Base-by-base conservation (phyloP, 2,888 invertebrate genomes). In the Dolomedes plantarius region DNA sequence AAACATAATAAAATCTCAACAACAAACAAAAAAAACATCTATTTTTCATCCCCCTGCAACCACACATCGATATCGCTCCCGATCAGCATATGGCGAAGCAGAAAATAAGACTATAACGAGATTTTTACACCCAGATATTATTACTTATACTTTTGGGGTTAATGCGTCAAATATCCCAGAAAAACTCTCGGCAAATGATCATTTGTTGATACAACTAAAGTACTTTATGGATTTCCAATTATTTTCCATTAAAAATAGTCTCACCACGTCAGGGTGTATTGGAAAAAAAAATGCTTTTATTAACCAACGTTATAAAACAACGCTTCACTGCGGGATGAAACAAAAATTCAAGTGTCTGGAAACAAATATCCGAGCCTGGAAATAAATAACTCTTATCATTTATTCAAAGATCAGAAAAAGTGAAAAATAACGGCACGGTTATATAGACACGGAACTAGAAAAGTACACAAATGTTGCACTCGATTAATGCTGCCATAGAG, bases 401-500 rank as follows among this genome's bases (percentile, higher is more conserved):
- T 56, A 56, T 56, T 56, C 56, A 56, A 56, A 56, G 56, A 56
- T 56, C 23, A 56, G 56, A 56, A 56, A 56, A 56, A 56, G 56
- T 56, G 56, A 56, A 56, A 56, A 23, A 56, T 56, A 56, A 23
- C 56, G 56, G 36, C 36, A 5, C 5, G 36, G 6, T 5, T 36
- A n/a, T n/a, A n/a, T 36, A 9, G 36, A 56, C 23, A 56, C n/a
- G 46, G 16, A 9, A 46, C 46, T 46, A 3, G 56, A 56, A 56
- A 23, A 56, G 56, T 23, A 56, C 56, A 56, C 56, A 56, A 56
- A 23, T 23, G 11, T 56, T 56, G 23, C 56, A 16, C 56, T 56
- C 56, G 23, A 56, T 56, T 56, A 56, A 56, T 56, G 62, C 50
- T 36, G 62, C 64, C 36, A 32, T 56, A 28, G 28, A 36, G 62